Base-by-base conservation (phyloP, 2,113 vertebrate genomes). In the Oxyruncus cristatus region DNA sequence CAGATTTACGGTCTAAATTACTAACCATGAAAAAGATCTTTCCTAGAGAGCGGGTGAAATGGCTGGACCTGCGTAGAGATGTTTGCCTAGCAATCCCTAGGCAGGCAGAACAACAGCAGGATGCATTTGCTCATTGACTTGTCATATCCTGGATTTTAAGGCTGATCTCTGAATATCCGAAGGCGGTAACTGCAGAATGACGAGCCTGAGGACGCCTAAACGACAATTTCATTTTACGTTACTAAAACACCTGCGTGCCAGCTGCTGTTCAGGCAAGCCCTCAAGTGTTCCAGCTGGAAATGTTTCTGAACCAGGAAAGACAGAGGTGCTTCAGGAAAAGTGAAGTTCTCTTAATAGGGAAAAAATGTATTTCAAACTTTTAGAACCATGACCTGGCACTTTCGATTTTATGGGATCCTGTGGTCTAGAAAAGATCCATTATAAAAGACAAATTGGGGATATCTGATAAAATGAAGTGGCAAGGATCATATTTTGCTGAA, bases 1-100 rank as follows among this genome's bases (percentile, higher is more conserved):
- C 85, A 95, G 92, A 95, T 90, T 92, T 96, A 92, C 65, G 28
- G 13, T 74, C 59, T 6, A 56, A 96, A 77, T 94, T 96, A 71
- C 88, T 77, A 77, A 50, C n/a, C 5, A 0, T 62, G 78, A 95
- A 58, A n/a, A 44, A 67, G 50, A 71, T 56, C 52, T 88, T 94
- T 90, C 92, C 90, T 88, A 44, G 75, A 95, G 52, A 90, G 93
- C 63, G 5, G 46, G 47, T 14, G 28, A 27, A 58, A 76, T 26
- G 67, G 42, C 59, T 47, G 52, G 75, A 95, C 59, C 39, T 44
- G 46, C 4, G 3, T 30, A 56, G 68, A 80, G 59, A 56, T 4
- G 3, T 73, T 78, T 83, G 14, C 74, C 55, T 49, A 14, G 14
- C 18, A 23, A 39, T 73, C 20, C 42, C 27, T 6, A 23, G 46